Conservation (phyloP, 92 coral and sea anemone species). For the Parazoanthus darwini region DNA sequence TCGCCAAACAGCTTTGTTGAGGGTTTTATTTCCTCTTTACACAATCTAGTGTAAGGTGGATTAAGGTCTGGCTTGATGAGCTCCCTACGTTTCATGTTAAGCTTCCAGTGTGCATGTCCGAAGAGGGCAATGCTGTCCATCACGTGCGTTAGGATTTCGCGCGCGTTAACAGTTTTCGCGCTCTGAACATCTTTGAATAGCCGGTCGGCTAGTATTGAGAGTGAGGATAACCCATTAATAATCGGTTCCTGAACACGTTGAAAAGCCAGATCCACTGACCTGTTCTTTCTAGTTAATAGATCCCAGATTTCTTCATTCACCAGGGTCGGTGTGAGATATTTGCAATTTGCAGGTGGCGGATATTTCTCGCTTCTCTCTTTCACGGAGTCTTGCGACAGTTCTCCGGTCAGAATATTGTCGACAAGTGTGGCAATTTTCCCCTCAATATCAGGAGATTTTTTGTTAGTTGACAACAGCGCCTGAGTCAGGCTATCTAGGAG, state of each 20-base stretch:
- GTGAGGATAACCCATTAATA: constrained; percentile 53
- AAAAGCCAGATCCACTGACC: constrained; percentile 55
- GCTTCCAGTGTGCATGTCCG: constrained; percentile 23
- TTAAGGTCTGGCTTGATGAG: constrained; percentile 36
- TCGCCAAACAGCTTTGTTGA: constrained; percentile 48
- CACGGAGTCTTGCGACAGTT: constrained; percentile 46
- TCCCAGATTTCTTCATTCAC: constrained; percentile 69
- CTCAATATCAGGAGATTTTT: constrained; percentile 50
- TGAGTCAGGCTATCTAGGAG: constrained; percentile 64
- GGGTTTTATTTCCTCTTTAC: constrained; percentile 48
- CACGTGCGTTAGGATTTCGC: constrained; percentile 49
- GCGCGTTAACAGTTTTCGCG: constrained; percentile 36
- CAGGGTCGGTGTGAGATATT: constrained; percentile 24
- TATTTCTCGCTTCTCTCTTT: constrained; percentile 61
- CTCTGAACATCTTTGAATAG: constrained; percentile 49
- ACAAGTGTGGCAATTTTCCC: constrained; percentile 51
- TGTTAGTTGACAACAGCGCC: constrained; percentile 43
- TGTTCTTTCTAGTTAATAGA: constrained; percentile 29
- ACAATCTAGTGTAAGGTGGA: constrained; percentile 54
- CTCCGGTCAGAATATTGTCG: constrained; percentile 46
- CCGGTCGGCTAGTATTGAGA: constrained; percentile 45
- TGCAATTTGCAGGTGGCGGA: constrained; percentile 53
- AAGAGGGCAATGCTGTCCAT: constrained; percentile 66
- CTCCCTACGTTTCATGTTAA: no score
- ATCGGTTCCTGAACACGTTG: constrained; percentile 59